Conservation (phyloP, 2,797 vertebrate species). For the Knipowitschia caucasica region DNA sequence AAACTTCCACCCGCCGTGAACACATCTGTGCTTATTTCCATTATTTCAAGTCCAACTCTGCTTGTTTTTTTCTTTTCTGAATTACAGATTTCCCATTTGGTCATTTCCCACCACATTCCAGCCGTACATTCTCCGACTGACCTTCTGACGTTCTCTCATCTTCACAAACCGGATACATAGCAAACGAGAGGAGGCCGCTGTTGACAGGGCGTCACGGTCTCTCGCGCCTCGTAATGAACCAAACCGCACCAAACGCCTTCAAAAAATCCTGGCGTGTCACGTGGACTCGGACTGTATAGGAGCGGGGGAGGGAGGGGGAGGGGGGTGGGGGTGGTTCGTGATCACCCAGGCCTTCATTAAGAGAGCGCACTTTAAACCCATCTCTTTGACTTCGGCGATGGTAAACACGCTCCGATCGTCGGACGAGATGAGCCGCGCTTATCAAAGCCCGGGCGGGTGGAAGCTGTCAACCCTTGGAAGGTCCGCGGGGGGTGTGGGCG, state of each 20-base stretch:
- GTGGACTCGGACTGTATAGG: too few species aligned
- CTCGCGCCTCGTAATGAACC: slow-evolving; percentile 42
- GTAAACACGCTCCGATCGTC: slow-evolving; percentile 66
- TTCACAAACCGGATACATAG: not conserved
- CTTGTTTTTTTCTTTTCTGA: too few species aligned
- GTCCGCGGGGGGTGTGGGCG: slow-evolving; percentile 35
- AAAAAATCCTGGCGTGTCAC: slow-evolving; percentile 17
- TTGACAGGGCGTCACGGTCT: slow-evolving; percentile 35
- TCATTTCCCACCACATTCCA: not conserved
- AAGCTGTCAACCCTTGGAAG: slow-evolving; percentile 55
- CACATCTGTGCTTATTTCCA: too few species aligned
- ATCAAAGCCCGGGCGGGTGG: slow-evolving; percentile 56
- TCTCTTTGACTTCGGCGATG: slow-evolving; percentile 19
- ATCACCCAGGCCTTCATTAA: slow-evolving; percentile 47
- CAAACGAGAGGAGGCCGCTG: not conserved
- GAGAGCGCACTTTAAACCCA: slow-evolving; percentile 15
- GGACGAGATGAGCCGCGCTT: slow-evolving; percentile 61
- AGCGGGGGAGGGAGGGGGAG: too few species aligned
- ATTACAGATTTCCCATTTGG: too few species aligned
- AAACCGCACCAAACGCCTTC: slow-evolving; percentile 30
- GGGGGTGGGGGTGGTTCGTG: slow-evolving; percentile 36
- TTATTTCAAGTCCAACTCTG: too few species aligned
- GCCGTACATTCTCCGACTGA: not conserved
- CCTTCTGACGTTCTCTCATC: not conserved
- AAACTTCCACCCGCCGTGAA: too few species aligned